These are phyloP conservation scores for Barnardius zonarius DNA, from an alignment of 2,113 vertebrate species.

Conservation along the genomic window DNA sequence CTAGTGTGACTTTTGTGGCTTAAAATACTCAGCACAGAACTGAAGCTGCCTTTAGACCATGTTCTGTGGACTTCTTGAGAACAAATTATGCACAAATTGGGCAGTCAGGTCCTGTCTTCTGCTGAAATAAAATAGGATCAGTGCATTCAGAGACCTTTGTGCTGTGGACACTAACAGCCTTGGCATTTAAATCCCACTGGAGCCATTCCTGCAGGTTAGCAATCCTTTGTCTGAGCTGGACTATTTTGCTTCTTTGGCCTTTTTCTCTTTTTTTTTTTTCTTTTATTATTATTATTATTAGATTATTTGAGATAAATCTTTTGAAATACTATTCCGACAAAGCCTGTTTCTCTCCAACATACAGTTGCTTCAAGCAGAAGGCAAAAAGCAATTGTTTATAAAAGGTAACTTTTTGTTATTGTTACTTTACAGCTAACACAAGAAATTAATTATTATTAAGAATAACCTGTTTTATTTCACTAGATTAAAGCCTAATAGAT, in stretches of 20 bases:
- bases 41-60: not conserved
- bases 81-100: not conserved
- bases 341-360: constrained; percentile 35
- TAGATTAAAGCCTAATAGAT: not conserved
- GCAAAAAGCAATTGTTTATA: not conserved
- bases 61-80: not conserved
- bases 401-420: not conserved
- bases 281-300: not conserved
- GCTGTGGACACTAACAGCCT: not conserved
- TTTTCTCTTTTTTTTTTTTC: not conserved
- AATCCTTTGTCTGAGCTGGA: not conserved
- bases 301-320: constrained; percentile 6
- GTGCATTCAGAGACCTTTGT: not conserved
- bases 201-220: not conserved
- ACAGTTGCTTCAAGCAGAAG: not conserved
- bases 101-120: not conserved
- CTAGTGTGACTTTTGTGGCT: not conserved
- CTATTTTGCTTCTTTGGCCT: constrained; percentile 16
- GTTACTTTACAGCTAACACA: constrained; percentile 8
- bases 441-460: constrained; percentile 33
- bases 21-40: not conserved
- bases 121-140: not conserved
- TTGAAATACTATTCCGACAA: not conserved
- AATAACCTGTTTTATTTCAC: not conserved
- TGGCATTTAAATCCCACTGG: not conserved